A percentile compares a stretch with the other conserved stretches of the same genome.
phyloP scores from a whole-genome alignment of 2,888 invertebrate genomes.

The Agrypnus murinus region DNA sequence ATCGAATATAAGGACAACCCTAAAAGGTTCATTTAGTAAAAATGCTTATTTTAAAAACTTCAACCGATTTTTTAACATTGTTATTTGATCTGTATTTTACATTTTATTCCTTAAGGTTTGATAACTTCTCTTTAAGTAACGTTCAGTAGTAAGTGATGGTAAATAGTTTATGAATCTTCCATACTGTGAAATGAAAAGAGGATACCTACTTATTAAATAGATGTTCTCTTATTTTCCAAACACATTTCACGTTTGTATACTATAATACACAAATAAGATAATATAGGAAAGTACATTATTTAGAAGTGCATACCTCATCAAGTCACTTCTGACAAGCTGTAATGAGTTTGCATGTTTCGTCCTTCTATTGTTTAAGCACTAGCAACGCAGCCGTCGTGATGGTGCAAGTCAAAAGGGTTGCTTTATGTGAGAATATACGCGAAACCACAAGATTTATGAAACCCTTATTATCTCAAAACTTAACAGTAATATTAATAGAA shows the following conservation, averaged over 20 bases:
- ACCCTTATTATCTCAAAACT: slow-evolving; percentile 53
- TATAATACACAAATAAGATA: neutral
- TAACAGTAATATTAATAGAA: slow-evolving; percentile 15
- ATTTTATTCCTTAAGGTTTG: too few species aligned
- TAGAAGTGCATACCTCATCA: slow-evolving; percentile 57
- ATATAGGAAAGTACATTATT: slow-evolving; percentile 54
- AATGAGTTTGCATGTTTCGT: slow-evolving; percentile 59
- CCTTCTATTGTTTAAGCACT: slow-evolving; percentile 59
- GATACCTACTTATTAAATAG: too few species aligned
- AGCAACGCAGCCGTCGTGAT: slow-evolving; percentile 58
- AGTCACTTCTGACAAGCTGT: slow-evolving; percentile 57
- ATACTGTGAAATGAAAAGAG: too few species aligned
- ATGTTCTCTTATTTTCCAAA: too few species aligned
- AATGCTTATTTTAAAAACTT: slow-evolving; percentile 7
- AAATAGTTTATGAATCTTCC: too few species aligned
- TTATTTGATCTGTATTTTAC: too few species aligned
- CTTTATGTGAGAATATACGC: slow-evolving; percentile 59
- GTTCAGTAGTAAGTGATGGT: too few species aligned
- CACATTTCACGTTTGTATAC: too few species aligned
- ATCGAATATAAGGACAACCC: slow-evolving; percentile 55
- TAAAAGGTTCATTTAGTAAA: slow-evolving; percentile 37
- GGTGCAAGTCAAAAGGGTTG: slow-evolving; percentile 55
- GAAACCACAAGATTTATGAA: slow-evolving; percentile 60
- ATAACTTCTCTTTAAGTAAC: too few species aligned
- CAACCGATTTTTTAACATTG: too few species aligned